phyloP scores from a whole-genome alignment of 2,797 vertebrate species.

The Cossypha dichroa region DNA sequence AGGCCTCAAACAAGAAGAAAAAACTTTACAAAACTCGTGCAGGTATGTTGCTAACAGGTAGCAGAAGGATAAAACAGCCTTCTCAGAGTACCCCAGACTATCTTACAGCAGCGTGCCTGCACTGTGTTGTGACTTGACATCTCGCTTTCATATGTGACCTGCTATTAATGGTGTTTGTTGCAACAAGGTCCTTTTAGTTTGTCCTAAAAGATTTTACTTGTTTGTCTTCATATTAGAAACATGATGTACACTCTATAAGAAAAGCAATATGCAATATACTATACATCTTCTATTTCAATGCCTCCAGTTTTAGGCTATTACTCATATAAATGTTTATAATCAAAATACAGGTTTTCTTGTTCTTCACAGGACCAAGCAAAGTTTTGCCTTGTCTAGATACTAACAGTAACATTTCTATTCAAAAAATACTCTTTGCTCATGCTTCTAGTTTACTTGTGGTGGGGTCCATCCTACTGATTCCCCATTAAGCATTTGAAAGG shows the following conservation, averaged over 20 bases:
- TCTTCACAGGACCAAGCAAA: constrained; percentile 45
- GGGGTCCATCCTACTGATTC: not conserved
- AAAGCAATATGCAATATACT: constrained; percentile 73
- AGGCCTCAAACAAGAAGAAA: constrained; percentile 22
- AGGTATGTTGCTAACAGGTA: constrained; percentile 7
- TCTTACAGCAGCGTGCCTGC: not conserved
- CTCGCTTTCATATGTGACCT: constrained; percentile 16
- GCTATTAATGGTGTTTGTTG: constrained; percentile 13
- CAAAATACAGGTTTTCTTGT: constrained; percentile 41
- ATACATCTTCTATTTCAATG: constrained; percentile 37
- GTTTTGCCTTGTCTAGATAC: constrained; percentile 31
- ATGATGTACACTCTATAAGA: constrained; percentile 40
- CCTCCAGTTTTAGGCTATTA: constrained; percentile 44
- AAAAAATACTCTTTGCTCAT: constrained; percentile 1
- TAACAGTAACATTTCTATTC: not conserved
- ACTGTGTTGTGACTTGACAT: not conserved
- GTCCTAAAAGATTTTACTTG: constrained; percentile 27
- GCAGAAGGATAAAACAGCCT: not conserved
- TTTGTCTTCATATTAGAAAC: constrained; percentile 47
- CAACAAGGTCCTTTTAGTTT: constrained; percentile 12
- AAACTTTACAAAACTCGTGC: not conserved
- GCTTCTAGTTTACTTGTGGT: constrained; percentile 19
- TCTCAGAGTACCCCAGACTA: not conserved
- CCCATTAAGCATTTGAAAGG: constrained; percentile 24
- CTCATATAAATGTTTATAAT: constrained; percentile 59